phyloP scores from a whole-genome alignment of 1,140 invertebrate species.

The Harpegnathos saltator region DNA sequence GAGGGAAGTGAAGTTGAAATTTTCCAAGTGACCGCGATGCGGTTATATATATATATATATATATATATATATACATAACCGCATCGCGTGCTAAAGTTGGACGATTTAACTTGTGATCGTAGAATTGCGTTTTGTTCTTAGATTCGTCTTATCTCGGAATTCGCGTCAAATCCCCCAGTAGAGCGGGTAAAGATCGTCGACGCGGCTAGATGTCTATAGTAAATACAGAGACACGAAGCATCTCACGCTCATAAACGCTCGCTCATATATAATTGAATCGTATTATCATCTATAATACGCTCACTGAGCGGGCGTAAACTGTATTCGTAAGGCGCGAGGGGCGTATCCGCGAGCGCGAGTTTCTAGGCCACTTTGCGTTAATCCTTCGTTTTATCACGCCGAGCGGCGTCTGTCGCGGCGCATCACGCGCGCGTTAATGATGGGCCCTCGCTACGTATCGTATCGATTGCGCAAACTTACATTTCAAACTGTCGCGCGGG shows the following conservation, averaged over 20 bases:
- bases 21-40: neutral
- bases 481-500: conserved; percentile 29
- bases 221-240: neutral
- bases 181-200: neutral
- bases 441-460: neutral
- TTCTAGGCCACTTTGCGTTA: neutral
- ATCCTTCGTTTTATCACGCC: neutral
- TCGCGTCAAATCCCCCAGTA: neutral
- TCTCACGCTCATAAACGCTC: neutral
- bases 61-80: no score
- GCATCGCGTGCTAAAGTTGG: conserved; percentile 15
- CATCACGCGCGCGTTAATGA: conserved; percentile 16
- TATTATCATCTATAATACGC: neutral
- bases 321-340: no score
- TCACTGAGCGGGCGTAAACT: neutral
- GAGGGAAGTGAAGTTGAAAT: neutral
- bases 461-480: conserved; percentile 11
- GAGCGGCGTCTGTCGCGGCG: neutral
- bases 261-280: conserved; percentile 11
- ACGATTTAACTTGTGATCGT: neutral
- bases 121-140: conserved; percentile 11
- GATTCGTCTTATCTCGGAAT: conserved; percentile 15
- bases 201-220: no score
- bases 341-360: neutral
- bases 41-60: no score